Conservation (phyloP, 2,888 invertebrate genomes). For the Dorcus parallelipipedus region DNA sequence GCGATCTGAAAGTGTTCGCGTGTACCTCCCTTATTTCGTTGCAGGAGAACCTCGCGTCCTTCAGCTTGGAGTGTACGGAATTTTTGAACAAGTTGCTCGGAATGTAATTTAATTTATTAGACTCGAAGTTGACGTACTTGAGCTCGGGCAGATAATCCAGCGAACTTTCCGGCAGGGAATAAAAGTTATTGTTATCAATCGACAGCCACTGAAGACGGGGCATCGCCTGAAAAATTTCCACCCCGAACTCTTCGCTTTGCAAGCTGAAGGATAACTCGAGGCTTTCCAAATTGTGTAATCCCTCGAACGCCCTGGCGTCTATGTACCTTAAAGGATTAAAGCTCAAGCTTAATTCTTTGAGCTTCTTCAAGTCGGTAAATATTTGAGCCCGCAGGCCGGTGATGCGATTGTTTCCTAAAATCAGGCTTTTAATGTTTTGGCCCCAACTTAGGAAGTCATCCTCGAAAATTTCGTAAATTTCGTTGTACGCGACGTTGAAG, state of each 20-base stretch:
- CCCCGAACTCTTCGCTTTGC: conserved; percentile 74
- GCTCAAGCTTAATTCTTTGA: conserved; percentile 86
- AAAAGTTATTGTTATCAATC: conserved; percentile 83
- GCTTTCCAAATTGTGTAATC: conserved; percentile 73
- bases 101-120: conserved; percentile 73
- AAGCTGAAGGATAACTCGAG: conserved; percentile 84
- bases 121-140: conserved; percentile 81
- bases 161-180: conserved; percentile 67
- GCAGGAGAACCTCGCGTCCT: conserved; percentile 77
- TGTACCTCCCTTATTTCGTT: conserved; percentile 71
- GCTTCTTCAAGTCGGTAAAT: conserved; percentile 68
- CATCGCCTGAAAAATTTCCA: conserved; percentile 71
- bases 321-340: conserved; percentile 85
- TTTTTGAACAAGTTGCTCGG: conserved; percentile 66
- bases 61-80: conserved; percentile 67
- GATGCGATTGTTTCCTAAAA: conserved; percentile 81
- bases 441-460: conserved; percentile 77
- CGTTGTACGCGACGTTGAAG: conserved; percentile 85
- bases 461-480: conserved; percentile 71
- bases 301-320: conserved; percentile 75
- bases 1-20: conserved; percentile 66
- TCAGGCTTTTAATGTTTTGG: conserved; percentile 71
- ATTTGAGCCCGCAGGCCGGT: conserved; percentile 68
- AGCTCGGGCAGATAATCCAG: conserved; percentile 66
- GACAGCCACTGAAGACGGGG: conserved; percentile 78